Evolutionary conservation across 2,113 vertebrate genomes (phyloP), one percentile per base, ranked within the genome.

Genomic region (Laticauda colubrina): DNA sequence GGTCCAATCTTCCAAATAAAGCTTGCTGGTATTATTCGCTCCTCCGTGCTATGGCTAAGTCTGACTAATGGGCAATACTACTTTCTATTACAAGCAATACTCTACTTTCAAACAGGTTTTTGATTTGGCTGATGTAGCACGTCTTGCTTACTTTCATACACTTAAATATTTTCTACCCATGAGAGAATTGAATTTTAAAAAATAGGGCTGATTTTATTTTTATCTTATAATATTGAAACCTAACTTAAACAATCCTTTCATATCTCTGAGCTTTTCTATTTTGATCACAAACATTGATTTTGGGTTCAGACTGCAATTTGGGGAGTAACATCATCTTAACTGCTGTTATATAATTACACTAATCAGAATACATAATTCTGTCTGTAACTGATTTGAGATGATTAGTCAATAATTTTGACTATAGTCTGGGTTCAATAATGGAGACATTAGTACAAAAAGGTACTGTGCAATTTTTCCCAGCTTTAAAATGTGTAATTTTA

Each of bases 1-100:
- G 89, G 87, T 14, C 0, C n/a, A 85, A 20, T 15, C 0, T 0
- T 48, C 91, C n/a, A 90, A 88, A 94, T 0, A 0, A 0, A 1
- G 4, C 0, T 0, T 85, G 15, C 7, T 21, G 1, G 15, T 1
- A 0, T 4, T 81, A 81, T 81, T 39, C 6, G 18, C 34, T 81
- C 15, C 34, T 43, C 20, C 4, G 7, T 43, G 75, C 2, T 8
- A 14, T 24, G 75, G 24, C 21, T 54, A 1, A 3, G 8, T 0
- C 0, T 34, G 21, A 20, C 8, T 56, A 21, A 14, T 43, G 18
- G 20, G 39, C 34, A 9, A 8, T 6, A 81, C 34, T 2, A 43
- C 34, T 39, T 81, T 43, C 75, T 21, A 81, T 89, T 92, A 89
- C 20, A 23, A 3, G 1, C 75, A 21, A 43, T 43, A 59, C 0